Evolutionary conservation across 2,888 invertebrate species (phyloP).

Genomic region (Portevinia maculata): DNA sequence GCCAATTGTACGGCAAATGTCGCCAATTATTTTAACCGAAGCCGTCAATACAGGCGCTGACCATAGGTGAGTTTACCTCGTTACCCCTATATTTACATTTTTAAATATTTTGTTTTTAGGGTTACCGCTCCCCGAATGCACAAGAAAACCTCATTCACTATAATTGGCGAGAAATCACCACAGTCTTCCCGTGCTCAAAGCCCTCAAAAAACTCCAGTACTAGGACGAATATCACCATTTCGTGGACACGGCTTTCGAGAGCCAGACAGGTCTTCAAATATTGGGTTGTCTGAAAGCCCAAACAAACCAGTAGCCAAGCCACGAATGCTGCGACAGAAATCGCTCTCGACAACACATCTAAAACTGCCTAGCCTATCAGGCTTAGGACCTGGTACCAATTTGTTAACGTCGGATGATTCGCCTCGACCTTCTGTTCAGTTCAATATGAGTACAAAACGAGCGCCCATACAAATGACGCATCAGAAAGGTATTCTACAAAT

Average conservation of each 20-base stretch:
- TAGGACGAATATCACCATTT: slow-evolving; percentile 86
- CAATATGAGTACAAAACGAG: slow-evolving; percentile 79
- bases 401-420: slow-evolving; percentile 78
- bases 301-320: slow-evolving; percentile 75
- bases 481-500: slow-evolving; percentile 80
- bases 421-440: slow-evolving; percentile 82
- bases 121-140: slow-evolving; percentile 84
- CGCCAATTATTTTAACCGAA: slow-evolving; percentile 81
- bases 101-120: slow-evolving; percentile 70
- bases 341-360: slow-evolving; percentile 76
- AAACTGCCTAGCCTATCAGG: slow-evolving; percentile 76
- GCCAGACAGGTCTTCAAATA: slow-evolving; percentile 23
- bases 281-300: slow-evolving; percentile 4
- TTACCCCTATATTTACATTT: neutral
- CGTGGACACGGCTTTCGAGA: slow-evolving; percentile 84
- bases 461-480: slow-evolving; percentile 77
- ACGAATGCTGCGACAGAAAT: slow-evolving; percentile 77
- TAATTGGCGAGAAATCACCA: slow-evolving; percentile 85
- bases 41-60: slow-evolving; percentile 81
- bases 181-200: slow-evolving; percentile 84
- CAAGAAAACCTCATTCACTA: slow-evolving; percentile 88
- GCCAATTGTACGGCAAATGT: slow-evolving; percentile 77
- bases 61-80: slow-evolving; percentile 78
- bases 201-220: slow-evolving; percentile 77
- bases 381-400: slow-evolving; percentile 21